Evolutionary conservation across 2,888 invertebrate genomes (phyloP).

Genomic region (Mayetiola destructor): DNA sequence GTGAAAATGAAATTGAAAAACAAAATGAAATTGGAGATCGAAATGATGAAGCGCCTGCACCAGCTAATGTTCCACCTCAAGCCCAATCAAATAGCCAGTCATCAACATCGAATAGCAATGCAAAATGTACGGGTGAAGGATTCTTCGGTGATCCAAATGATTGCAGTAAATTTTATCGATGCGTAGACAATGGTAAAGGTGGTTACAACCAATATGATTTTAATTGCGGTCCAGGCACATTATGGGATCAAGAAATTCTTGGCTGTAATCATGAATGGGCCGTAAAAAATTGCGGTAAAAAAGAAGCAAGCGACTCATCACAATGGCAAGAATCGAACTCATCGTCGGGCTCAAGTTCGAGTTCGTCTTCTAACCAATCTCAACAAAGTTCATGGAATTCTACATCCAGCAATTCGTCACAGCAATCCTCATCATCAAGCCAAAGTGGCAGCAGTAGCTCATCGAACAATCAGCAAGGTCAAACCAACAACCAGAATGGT

Average conservation of each 20-base stretch:
- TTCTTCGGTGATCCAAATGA: conserved; percentile 52
- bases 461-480: too few relatives aligned
- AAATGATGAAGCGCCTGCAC: conserved; percentile 15
- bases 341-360: conserved; percentile 49
- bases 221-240: conserved; percentile 53
- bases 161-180: conserved; percentile 63
- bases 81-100: conserved; percentile 18
- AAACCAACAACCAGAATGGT: conserved; percentile 10
- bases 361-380: conserved; percentile 47
- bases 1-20: too few relatives aligned
- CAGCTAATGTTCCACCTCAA: conserved; percentile 20
- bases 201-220: conserved; percentile 42
- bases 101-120: conserved; percentile 14
- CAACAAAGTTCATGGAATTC: conserved; percentile 35
- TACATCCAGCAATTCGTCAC: background rate
- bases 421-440: conserved; percentile 10
- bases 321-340: too few relatives aligned
- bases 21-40: too few relatives aligned
- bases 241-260: conserved; percentile 54
- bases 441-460: conserved; percentile 4
- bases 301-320: conserved; percentile 51
- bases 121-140: conserved; percentile 39
- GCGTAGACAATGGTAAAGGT: conserved; percentile 47
- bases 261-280: conserved; percentile 54
- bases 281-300: conserved; percentile 37